Conservation (phyloP, 2,797 vertebrate genomes). For the Halcyon leucocephala region DNA sequence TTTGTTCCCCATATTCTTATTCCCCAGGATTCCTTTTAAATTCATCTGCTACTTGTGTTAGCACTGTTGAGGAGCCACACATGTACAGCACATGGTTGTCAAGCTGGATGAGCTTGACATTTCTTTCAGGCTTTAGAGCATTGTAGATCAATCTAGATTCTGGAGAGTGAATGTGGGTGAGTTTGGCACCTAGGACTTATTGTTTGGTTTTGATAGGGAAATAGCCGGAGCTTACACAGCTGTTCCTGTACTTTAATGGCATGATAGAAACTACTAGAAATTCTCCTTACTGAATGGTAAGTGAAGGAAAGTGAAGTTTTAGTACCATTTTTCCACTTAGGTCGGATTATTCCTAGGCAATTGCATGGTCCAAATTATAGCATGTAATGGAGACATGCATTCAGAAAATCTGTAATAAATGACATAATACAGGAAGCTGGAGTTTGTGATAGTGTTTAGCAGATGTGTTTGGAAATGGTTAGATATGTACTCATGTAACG, state of each 20-base stretch:
- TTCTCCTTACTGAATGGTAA: not conserved
- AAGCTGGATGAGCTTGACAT: not conserved
- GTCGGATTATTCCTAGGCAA: not conserved
- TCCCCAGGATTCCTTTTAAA: not conserved
- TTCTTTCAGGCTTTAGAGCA: not conserved
- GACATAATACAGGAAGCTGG: not conserved
- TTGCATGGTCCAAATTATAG: not conserved
- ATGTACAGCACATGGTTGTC: not conserved
- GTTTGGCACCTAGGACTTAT: not conserved
- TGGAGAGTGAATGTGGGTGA: not conserved
- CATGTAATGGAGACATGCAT: not conserved
- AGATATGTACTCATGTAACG: rapidly evolving
- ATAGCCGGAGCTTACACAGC: not conserved
- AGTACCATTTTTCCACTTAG: not conserved
- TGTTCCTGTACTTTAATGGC: not conserved
- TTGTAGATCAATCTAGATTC: not conserved
- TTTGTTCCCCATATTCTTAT: not conserved
- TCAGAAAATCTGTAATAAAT: not conserved
- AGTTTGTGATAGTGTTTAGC: not conserved
- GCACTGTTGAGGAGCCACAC: not conserved
- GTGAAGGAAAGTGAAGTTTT: not conserved
- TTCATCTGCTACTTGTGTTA: not conserved
- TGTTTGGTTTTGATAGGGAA: not conserved
- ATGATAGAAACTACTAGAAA: not conserved
- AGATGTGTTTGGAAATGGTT: not conserved